Conservation (phyloP, 2,113 vertebrate genomes). For the Scomber japonicus region DNA sequence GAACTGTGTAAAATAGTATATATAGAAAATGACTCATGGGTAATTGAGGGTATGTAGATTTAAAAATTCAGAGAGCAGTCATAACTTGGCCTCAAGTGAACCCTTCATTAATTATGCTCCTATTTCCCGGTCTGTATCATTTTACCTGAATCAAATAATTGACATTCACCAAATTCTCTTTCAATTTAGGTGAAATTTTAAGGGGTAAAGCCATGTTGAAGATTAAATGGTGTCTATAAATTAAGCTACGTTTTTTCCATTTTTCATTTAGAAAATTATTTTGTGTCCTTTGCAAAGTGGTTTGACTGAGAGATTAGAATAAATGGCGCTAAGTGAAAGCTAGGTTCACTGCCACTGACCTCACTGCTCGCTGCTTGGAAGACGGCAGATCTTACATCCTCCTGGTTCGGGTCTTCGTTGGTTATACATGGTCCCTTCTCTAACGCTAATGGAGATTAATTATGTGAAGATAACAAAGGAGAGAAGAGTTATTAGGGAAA, state of each 20-base stretch:
- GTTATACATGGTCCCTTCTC: neutral
- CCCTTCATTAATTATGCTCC: neutral
- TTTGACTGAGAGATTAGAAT: conserved; percentile 37
- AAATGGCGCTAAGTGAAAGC: neutral
- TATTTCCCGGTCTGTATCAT: neutral
- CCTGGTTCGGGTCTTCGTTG: conserved; percentile 6
- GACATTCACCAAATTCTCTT: conserved; percentile 18
- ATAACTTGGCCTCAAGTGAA: neutral
- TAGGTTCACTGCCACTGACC: conserved; percentile 7
- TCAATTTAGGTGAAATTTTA: conserved; percentile 22
- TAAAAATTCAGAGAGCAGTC: conserved; percentile 5
- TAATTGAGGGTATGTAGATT: conserved; percentile 24
- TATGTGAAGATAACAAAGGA: conserved; percentile 46
- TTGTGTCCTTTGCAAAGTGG: conserved; percentile 33
- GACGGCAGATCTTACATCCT: conserved; percentile 1
- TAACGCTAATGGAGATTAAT: conserved; percentile 58
- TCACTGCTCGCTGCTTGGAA: neutral
- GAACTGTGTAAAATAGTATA: neutral
- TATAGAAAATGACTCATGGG: neutral
- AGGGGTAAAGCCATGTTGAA: conserved; percentile 9
- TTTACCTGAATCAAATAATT: conserved; percentile 53
- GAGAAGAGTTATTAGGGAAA: conserved; percentile 34
- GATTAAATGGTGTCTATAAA: conserved; percentile 16
- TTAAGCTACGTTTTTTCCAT: conserved; percentile 43
- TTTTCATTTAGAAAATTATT: conserved; percentile 43